A percentile compares a stretch with the other conserved stretches of the same genome.
Evolutionary conservation across 2,888 invertebrate species (phyloP).

Genomic region (Crocallis elinguaria): DNA sequence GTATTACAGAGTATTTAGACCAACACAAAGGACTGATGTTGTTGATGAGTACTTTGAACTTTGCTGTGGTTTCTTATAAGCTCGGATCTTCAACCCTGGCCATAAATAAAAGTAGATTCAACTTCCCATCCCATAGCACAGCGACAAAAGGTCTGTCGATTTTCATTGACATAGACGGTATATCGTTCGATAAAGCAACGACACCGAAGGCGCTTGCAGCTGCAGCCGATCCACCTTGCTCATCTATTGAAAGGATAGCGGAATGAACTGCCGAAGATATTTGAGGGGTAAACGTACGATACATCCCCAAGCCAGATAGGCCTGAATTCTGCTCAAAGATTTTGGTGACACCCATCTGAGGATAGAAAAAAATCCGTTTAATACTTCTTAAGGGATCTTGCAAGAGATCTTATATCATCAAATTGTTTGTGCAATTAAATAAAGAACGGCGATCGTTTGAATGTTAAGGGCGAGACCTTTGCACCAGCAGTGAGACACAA

Average conservation of each 20-base stretch:
- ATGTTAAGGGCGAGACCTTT: no score
- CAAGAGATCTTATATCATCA: no score
- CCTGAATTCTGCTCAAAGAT: constrained; percentile 69
- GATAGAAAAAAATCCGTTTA: constrained; percentile 24
- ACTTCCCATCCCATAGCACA: constrained; percentile 73
- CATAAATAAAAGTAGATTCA: constrained; percentile 77
- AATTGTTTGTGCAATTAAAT: no score
- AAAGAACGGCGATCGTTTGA: neutral
- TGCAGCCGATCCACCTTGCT: constrained; percentile 77
- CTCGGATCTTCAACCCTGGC: constrained; percentile 77
- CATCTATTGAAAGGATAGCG: constrained; percentile 80
- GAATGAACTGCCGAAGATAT: constrained; percentile 79
- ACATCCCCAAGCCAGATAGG: constrained; percentile 61
- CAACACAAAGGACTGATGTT: no score
- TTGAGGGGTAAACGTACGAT: constrained; percentile 51
- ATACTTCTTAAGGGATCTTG: neutral
- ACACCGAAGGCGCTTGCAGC: constrained; percentile 74
- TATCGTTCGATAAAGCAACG: constrained; percentile 76
- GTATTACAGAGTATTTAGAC: neutral
- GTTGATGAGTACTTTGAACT: no score
- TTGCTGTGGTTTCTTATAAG: constrained; percentile 7
- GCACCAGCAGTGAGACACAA: no score
- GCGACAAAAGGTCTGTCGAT: constrained; percentile 80
- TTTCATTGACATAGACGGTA: constrained; percentile 59
- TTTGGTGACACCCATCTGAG: constrained; percentile 75